A percentile compares a stretch with the other conserved stretches of the same genome.
These are phyloP conservation scores for Agriopis marginaria DNA, from an alignment of 2,888 invertebrate genomes.

Conservation along the genomic window DNA sequence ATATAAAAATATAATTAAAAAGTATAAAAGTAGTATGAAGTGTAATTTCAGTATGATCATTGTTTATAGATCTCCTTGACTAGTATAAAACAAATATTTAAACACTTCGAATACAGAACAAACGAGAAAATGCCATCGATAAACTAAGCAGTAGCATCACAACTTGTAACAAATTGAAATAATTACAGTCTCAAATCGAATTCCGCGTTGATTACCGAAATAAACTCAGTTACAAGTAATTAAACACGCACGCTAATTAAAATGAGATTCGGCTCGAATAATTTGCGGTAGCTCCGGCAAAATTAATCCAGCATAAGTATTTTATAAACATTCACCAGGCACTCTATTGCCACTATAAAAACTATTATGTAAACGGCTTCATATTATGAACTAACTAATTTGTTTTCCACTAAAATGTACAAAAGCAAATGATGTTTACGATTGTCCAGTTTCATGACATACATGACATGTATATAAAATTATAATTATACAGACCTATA, in stretches of 20 bases:
- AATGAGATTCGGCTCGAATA: constrained; percentile 62
- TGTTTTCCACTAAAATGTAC: background rate
- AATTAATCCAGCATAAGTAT: constrained; percentile 49
- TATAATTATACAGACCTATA: no score
- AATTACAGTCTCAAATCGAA: constrained; percentile 40
- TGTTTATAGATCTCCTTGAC: no score
- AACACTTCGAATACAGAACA: background rate
- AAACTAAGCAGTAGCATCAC: constrained; percentile 23
- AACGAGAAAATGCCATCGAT: constrained; percentile 15
- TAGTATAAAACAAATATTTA: background rate
- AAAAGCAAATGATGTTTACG: background rate
- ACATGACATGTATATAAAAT: background rate
- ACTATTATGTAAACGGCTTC: background rate
- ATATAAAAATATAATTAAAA: no score
- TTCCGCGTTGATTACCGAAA: constrained; percentile 54
- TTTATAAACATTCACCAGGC: constrained; percentile 36
- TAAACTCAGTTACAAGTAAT: constrained; percentile 61
- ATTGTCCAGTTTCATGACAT: background rate
- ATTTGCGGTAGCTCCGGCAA: constrained; percentile 58
- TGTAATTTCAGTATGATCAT: no score
- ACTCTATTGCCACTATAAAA: constrained; percentile 8
- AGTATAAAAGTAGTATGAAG: no score
- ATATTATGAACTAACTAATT: background rate
- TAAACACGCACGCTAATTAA: constrained; percentile 63
- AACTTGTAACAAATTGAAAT: constrained; percentile 30